phyloP scores from a whole-genome alignment of 2,113 vertebrate genomes.

The Petrocephalus microphthalmus region DNA sequence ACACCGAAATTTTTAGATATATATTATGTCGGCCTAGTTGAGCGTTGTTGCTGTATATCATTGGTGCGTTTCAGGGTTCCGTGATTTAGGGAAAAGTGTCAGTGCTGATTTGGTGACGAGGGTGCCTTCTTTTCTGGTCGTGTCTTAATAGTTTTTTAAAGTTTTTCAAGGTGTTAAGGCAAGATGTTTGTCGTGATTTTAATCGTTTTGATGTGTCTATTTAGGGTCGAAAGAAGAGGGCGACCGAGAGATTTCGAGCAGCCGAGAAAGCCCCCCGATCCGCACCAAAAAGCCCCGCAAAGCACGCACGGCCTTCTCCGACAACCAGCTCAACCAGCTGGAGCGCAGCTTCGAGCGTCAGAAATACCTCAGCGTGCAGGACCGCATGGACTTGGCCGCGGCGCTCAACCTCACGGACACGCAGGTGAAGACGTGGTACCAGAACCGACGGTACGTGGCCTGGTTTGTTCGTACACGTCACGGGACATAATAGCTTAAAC shows the following conservation, averaged over 20 bases:
- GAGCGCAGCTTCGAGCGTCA: constrained; percentile 96
- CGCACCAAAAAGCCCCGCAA: constrained; percentile 94
- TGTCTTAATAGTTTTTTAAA: not conserved
- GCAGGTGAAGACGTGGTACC: constrained; percentile 95
- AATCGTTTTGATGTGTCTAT: not conserved
- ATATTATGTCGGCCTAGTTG: not conserved
- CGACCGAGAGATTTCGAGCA: constrained; percentile 92
- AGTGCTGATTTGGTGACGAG: not conserved
- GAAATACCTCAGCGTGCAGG: constrained; percentile 97
- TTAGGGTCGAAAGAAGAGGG: constrained; percentile 89
- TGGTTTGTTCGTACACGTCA: not conserved
- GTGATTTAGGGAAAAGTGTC: not conserved
- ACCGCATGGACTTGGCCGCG: constrained; percentile 96
- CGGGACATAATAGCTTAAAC: not conserved
- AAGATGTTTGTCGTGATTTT: not conserved
- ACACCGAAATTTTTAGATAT: not conserved
- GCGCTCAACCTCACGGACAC: constrained; percentile 91
- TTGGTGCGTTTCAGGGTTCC: not conserved
- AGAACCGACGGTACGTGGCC: constrained; percentile 77
- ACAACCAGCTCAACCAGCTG: constrained; percentile 96
- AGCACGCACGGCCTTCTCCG: constrained; percentile 92
- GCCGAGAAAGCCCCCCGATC: constrained; percentile 88
- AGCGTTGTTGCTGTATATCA: not conserved
- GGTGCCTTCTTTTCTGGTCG: not conserved
- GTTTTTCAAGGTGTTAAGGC: not conserved